phyloP scores from a whole-genome alignment of 2,113 vertebrate genomes.

The Halcyon senegalensis region DNA sequence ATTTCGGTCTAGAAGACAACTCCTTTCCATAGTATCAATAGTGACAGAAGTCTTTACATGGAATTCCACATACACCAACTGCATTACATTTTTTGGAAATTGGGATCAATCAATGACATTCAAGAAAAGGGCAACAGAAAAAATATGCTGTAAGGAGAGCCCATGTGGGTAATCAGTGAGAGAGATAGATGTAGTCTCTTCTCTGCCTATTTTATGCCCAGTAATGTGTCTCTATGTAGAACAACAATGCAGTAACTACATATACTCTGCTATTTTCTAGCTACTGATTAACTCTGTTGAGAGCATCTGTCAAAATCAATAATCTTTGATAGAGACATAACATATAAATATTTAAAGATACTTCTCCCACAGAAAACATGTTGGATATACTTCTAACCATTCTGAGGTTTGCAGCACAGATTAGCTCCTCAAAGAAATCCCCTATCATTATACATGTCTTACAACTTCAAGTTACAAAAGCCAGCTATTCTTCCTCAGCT shows the following conservation, averaged over 20 bases:
- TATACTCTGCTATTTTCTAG: neutral
- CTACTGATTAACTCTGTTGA: neutral
- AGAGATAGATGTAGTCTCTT: neutral
- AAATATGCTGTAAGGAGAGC: neutral
- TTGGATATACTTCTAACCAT: neutral
- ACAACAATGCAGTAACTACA: fast-evolving
- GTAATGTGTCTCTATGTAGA: neutral
- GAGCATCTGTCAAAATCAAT: neutral
- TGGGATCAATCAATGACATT: neutral
- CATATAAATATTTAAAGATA: neutral
- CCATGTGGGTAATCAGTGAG: neutral
- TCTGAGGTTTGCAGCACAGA: neutral
- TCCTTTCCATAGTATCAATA: neutral
- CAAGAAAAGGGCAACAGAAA: neutral
- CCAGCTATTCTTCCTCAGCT: neutral
- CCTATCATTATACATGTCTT: neutral
- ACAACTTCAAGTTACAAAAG: neutral
- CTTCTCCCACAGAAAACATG: neutral
- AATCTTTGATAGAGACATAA: neutral
- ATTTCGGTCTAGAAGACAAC: neutral
- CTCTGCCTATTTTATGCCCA: neutral
- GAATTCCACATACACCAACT: neutral
- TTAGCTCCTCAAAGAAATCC: neutral
- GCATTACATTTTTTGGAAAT: neutral
- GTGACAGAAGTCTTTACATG: neutral